Base-by-base conservation (phyloP, 2,888 invertebrate species). In the Erebia epiphron region DNA sequence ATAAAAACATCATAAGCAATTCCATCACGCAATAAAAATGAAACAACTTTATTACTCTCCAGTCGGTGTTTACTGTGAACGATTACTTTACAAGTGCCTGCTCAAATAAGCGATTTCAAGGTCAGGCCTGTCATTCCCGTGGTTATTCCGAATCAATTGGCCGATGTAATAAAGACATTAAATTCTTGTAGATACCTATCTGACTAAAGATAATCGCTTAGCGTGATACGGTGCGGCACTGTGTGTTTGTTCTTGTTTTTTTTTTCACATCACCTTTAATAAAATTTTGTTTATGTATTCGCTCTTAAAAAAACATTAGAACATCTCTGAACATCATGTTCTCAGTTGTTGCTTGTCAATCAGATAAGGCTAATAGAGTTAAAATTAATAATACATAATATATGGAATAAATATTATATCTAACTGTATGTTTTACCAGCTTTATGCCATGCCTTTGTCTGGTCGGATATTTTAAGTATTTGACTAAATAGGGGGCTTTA, bases 121-220 rank as follows among this genome's bases (percentile, higher is more conserved):
- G 67, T 65, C 41, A 62, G 13, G 69, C 50, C 35, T 50, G 70
- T 66, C 41, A 70, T 70, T 68, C 58, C 60, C 72, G 69, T 72
- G 70, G 72, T 76, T 78, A 78, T 78, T 82, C 69, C 74, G 81
- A 90, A 88, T 90, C 89, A 90, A 90, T 89, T 87, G 87, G 79
- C 82, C 79, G 81, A 66, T 68, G 82, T 89, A 89, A 91, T 90
- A 87, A 91, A 91, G 91, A 88, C 90, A 90, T 91, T 89, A 89
- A 72, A 70, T 18, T 70, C 70, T 54, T 67, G 68, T 63, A 68
- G 70, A 73, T 73, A 41, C 21, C 41, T 72, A 74, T 72, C 67
- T 57, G 73, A 56, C 64, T 57, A 66, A 50, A 62, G 68, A 70
- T 75, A 75, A 54, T 74, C 73, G 64, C 13, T 63, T 16, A 61